These are phyloP conservation scores for Eurypyga helias DNA, from an alignment of 2,113 vertebrate genomes.

Conservation along the genomic window DNA sequence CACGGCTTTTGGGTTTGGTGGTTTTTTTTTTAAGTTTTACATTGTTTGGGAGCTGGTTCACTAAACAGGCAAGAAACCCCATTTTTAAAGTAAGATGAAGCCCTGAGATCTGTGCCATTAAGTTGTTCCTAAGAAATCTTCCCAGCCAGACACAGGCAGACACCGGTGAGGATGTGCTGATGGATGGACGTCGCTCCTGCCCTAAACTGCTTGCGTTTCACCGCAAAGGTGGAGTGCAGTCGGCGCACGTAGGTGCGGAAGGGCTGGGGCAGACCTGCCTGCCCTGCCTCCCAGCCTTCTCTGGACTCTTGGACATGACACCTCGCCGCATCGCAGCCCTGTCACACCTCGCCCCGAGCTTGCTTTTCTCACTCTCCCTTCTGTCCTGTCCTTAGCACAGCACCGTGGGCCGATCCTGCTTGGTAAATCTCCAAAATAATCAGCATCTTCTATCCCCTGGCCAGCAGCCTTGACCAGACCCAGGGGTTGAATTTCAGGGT, in stretches of 20 bases:
- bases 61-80: not conserved
- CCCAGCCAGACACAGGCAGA: not conserved
- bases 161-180: not conserved
- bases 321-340: not conserved
- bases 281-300: not conserved
- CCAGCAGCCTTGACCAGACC: accelerated
- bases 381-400: not conserved
- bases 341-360: not conserved
- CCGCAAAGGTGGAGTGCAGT: not conserved
- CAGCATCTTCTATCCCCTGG: not conserved
- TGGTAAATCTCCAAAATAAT: not conserved
- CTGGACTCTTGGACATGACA: not conserved
- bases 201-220: not conserved
- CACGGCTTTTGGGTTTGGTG: no score
- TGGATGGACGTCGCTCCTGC: accelerated
- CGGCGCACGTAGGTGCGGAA: not conserved
- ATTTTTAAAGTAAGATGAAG: not conserved
- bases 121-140: not conserved
- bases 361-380: not conserved
- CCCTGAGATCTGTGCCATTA: not conserved
- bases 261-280: not conserved
- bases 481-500: not conserved
- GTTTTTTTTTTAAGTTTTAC: not conserved
- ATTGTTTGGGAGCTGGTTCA: not conserved
- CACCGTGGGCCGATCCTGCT: accelerated